These are phyloP conservation scores for Numenius phaeopus DNA, from an alignment of 2,797 vertebrate species.

Conservation along the genomic window DNA sequence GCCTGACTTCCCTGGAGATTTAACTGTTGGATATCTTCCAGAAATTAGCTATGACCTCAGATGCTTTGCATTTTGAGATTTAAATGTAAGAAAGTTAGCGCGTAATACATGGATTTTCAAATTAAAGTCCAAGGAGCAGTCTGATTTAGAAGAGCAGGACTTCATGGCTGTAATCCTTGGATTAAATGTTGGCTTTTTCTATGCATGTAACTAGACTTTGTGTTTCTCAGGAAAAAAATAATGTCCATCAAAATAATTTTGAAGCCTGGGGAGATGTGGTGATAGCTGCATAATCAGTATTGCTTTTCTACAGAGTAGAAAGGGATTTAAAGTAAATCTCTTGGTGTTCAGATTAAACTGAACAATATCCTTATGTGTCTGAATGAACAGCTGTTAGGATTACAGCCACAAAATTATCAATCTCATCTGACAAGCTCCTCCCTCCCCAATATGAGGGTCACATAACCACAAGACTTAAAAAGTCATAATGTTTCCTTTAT, in stretches of 20 bases:
- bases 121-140: background rate
- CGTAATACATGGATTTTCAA: conserved; percentile 25
- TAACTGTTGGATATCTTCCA: conserved; percentile 13
- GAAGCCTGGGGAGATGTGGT: background rate
- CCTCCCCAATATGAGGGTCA: background rate
- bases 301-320: background rate
- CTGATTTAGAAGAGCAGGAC: background rate
- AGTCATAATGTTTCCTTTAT: background rate
- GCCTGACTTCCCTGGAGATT: conserved; percentile 17
- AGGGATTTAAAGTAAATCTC: background rate
- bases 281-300: background rate
- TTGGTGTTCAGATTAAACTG: background rate
- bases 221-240: background rate
- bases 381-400: background rate
- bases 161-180: background rate
- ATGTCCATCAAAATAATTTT: background rate
- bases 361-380: background rate
- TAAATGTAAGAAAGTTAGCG: background rate
- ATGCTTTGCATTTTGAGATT: conserved; percentile 30
- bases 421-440: background rate
- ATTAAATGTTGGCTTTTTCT: background rate
- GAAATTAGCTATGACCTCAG: conserved; percentile 12
- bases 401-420: background rate
- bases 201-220: background rate
- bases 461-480: background rate